These are phyloP conservation scores for Meloidogyne hapla DNA, from an alignment of 1,140 invertebrate genomes.

Conservation along the genomic window DNA sequence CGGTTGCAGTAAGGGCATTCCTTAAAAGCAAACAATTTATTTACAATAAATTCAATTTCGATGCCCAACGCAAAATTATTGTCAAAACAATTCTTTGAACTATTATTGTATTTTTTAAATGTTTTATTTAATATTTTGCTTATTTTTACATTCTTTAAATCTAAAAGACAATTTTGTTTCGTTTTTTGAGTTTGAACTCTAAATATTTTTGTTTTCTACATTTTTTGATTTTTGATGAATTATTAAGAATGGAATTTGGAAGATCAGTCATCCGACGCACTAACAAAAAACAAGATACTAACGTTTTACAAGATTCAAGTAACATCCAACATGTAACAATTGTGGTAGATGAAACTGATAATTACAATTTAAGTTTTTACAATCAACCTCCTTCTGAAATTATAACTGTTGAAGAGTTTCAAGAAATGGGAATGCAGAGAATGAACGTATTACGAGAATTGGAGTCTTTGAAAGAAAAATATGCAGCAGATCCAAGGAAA, in stretches of 20 bases:
- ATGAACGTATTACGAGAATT: constrained; percentile 18
- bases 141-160: background rate
- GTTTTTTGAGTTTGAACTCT: background rate
- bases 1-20: constrained; percentile 84
- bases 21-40: constrained; percentile 88
- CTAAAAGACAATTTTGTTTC: background rate
- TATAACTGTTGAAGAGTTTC: constrained; percentile 23
- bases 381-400: background rate
- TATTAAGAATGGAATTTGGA: background rate
- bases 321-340: background rate
- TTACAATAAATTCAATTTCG: constrained; percentile 83
- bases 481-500: constrained; percentile 4
- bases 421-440: constrained; percentile 14
- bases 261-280: background rate
- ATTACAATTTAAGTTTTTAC: background rate
- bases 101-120: background rate
- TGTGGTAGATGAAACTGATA: constrained; percentile 1
- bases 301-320: background rate
- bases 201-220: background rate
- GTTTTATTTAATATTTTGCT: background rate
- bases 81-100: constrained; percentile 69
- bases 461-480: constrained; percentile 29
- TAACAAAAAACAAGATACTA: background rate
- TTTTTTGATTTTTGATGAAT: background rate
- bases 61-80: constrained; percentile 79